Evolutionary conservation across 2,888 invertebrate genomes (phyloP), one percentile per base, ranked within the genome.

Genomic region (Tubulanus polymorphus): DNA sequence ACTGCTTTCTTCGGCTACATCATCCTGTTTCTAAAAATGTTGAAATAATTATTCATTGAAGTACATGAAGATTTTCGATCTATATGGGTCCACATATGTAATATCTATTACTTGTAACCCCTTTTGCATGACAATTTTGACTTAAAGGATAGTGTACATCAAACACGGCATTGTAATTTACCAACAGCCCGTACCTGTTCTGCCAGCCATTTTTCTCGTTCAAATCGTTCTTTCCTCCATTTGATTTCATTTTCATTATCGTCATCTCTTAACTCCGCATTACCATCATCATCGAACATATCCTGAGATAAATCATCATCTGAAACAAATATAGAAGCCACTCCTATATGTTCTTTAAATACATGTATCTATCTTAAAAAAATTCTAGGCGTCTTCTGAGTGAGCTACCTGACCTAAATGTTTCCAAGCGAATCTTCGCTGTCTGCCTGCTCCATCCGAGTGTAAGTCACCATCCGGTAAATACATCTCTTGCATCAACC

Each of bases 381-480:
- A 10, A 32, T n/a, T 32, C 10, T n/a, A 10, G 35, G 35, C 10
- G n/a, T 32, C n/a, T 10, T 32, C 10, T 10, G 35, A 32, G 10
- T 12, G 10, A 10, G n/a, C 35, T 3, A n/a, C 49, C 63, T 54
- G 59, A 77, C 76, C 76, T 55, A 87, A 84, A 78, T 91, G 88
- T 68, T 84, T 88, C 94, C 93, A 95, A 60, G 86, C 84, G 74
- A 94, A 95, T 72, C 89, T 87, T 29, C 91, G 81, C 68, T 88
- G 86, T 2, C 93, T 62, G 8, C 88, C 88, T 1, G 86, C 88
- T 0, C 87, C 89, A 27, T 89, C 89, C 1, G 84, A 82, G 64
- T 90, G 85, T 62, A 91, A 83, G 69, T 95, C 94, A 0, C 91
- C 92, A 71, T 94, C 93, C 73, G 93, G 92, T 35, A 95, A 85